Conservation (phyloP, 2,797 vertebrate genomes). For the Muscicapa striata region DNA sequence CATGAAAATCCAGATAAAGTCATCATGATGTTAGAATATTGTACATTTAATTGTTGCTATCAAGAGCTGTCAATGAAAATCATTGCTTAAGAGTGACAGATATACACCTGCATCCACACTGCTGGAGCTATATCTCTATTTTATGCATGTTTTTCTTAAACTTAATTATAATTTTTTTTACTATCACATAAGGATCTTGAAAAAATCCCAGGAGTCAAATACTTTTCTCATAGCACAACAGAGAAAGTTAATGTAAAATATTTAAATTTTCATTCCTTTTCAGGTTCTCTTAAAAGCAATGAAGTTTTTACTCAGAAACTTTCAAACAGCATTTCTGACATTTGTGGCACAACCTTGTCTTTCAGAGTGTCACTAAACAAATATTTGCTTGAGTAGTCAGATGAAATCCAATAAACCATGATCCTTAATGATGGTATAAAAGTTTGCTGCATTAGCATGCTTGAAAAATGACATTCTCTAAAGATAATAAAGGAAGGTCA, state of each 20-base stretch:
- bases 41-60: not conserved
- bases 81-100: not conserved
- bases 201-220: not conserved
- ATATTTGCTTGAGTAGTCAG: conserved; percentile 41
- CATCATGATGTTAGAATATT: not conserved
- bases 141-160: not conserved
- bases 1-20: conserved; percentile 6
- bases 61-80: conserved; percentile 10
- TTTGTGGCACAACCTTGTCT: not conserved
- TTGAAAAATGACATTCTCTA: not conserved
- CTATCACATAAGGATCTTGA: not conserved
- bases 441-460: conserved; percentile 1
- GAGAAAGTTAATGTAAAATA: not conserved
- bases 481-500: conserved; percentile 26
- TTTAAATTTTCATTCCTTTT: not conserved
- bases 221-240: not conserved
- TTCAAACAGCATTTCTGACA: conserved; percentile 34
- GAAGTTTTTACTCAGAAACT: not conserved
- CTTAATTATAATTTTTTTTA: not conserved
- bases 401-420: conserved; percentile 40
- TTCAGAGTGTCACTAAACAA: conserved; percentile 20
- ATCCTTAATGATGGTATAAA: conserved; percentile 39
- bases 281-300: not conserved
- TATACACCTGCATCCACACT: not conserved
- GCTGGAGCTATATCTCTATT: not conserved